phyloP scores from a whole-genome alignment of 2,888 invertebrate genomes.

The Watsonalla cultraria region DNA sequence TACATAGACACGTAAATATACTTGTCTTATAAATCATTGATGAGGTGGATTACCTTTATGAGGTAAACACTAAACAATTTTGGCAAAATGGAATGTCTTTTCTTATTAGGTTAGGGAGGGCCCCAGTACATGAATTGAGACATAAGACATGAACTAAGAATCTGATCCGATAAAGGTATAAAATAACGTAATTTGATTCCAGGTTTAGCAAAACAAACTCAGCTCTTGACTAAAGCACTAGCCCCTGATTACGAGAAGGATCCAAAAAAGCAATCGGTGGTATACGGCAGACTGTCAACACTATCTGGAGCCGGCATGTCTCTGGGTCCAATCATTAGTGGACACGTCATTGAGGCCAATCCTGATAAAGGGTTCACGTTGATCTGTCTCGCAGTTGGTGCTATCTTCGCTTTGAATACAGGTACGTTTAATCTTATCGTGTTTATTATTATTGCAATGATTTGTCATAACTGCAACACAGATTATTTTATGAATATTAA shows the following conservation, averaged over 20 bases:
- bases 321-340: slow-evolving; percentile 80
- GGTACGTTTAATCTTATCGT: slow-evolving; percentile 16
- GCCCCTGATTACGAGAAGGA: slow-evolving; percentile 75
- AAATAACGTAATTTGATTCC: slow-evolving; percentile 10
- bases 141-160: too few relatives aligned
- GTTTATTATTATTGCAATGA: too few relatives aligned
- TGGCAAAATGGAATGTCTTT: too few relatives aligned
- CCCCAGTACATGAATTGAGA: too few relatives aligned
- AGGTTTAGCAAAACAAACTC: slow-evolving; percentile 83
- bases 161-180: too few relatives aligned
- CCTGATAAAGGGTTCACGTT: slow-evolving; percentile 70
- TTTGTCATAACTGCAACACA: too few relatives aligned
- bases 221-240: slow-evolving; percentile 77
- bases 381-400: slow-evolving; percentile 43
- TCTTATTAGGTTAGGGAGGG: too few relatives aligned
- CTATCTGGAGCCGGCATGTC: slow-evolving; percentile 80
- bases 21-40: too few relatives aligned
- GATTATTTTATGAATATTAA: too few relatives aligned
- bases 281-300: slow-evolving; percentile 78
- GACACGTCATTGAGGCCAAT: slow-evolving; percentile 72
- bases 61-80: too few relatives aligned
- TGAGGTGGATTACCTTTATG: too few relatives aligned
- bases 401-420: slow-evolving; percentile 31
- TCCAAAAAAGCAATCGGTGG: slow-evolving; percentile 58
- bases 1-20: too few relatives aligned